A percentile compares a stretch with the other conserved stretches of the same genome.
Conservation (phyloP, 1,140 invertebrate genomes). For the Lethocerus indicus region DNA sequence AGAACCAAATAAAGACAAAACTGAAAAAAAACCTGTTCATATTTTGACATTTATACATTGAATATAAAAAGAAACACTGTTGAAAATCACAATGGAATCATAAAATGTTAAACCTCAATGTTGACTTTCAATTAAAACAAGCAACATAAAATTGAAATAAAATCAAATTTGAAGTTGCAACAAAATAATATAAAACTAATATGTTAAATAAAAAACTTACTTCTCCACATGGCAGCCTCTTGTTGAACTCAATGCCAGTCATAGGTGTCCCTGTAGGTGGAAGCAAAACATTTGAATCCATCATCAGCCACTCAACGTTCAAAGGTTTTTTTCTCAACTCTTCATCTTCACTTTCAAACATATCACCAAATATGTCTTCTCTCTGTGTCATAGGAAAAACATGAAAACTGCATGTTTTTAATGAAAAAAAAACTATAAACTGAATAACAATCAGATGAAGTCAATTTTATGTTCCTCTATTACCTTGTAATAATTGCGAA, state of each 20-base stretch:
- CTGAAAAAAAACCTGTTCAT: too few species aligned
- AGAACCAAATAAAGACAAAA: too few species aligned
- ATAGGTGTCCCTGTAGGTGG: constrained; percentile 93
- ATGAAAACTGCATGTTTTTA: background rate
- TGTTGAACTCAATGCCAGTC: constrained; percentile 89
- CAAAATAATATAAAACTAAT: background rate
- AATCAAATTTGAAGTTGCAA: too few species aligned
- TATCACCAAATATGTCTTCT: constrained; percentile 96
- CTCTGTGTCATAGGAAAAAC: constrained; percentile 33
- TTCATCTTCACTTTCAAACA: constrained; percentile 96
- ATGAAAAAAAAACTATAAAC: constrained; percentile 9
- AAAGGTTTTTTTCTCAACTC: constrained; percentile 75
- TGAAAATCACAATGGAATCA: background rate
- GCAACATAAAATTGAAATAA: too few species aligned
- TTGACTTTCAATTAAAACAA: background rate
- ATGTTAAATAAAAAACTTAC: constrained; percentile 27
- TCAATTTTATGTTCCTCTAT: background rate
- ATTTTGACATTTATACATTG: too few species aligned
- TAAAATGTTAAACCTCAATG: background rate
- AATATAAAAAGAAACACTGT: background rate
- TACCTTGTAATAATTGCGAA: constrained; percentile 86
- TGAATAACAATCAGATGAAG: background rate
- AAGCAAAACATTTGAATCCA: constrained; percentile 90
- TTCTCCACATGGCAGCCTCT: constrained; percentile 89
- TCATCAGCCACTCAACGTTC: constrained; percentile 85